A percentile compares a stretch with the other conserved stretches of the same genome.
phyloP scores from a whole-genome alignment of 2,113 vertebrate genomes.

The Phoenicopterus ruber region DNA sequence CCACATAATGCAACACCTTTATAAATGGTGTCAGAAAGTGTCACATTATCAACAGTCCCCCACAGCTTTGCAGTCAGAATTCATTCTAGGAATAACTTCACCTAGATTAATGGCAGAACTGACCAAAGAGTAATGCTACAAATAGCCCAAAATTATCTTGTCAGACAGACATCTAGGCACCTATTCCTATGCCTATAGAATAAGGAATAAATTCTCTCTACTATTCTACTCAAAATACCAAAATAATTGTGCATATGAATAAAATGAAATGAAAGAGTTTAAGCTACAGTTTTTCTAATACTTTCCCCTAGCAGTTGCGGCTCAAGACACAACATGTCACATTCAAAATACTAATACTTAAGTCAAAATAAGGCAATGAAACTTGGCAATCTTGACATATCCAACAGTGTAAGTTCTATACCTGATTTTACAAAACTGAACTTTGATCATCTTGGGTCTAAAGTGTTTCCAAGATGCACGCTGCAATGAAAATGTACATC shows the following conservation, averaged over 20 bases:
- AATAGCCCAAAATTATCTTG: neutral
- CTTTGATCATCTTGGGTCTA: neutral
- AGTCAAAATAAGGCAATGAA: neutral
- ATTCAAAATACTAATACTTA: neutral
- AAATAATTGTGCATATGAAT: neutral
- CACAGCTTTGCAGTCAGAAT: neutral
- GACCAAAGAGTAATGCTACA: neutral
- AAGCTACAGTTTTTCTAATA: neutral
- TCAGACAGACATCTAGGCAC: neutral
- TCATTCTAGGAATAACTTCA: neutral
- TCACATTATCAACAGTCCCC: neutral
- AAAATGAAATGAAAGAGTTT: neutral
- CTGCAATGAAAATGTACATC: neutral
- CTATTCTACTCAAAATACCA: neutral
- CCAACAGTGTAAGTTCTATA: neutral
- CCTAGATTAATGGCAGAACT: neutral
- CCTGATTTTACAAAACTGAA: neutral
- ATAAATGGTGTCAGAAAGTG: neutral
- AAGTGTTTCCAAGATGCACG: neutral
- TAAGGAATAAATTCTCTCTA: neutral
- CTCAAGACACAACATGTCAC: neutral
- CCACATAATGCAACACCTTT: neutral
- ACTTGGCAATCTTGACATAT: neutral
- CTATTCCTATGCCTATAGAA: neutral
- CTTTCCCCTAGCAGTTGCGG: neutral